phyloP scores from a whole-genome alignment of 2,888 invertebrate genomes.

The Pseudoips prasinana region DNA sequence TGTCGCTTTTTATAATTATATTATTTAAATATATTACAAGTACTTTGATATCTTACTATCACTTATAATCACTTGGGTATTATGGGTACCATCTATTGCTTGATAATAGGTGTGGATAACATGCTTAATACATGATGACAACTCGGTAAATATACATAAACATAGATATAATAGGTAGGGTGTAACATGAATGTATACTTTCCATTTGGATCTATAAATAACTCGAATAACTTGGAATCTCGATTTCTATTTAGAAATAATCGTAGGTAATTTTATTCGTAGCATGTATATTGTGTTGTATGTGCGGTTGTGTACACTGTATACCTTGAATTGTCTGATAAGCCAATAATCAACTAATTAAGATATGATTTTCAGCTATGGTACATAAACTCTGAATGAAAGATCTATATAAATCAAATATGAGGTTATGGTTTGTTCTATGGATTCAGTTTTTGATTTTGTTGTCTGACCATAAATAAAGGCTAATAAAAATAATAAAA shows the following conservation, averaged over 20 bases:
- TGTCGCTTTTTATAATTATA: slow-evolving; percentile 32
- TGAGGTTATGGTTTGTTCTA: too few relatives aligned
- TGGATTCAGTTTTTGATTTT: too few relatives aligned
- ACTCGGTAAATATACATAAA: slow-evolving; percentile 1
- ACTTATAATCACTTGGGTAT: slow-evolving; percentile 19
- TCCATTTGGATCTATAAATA: slow-evolving; percentile 1
- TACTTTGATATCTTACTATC: slow-evolving; percentile 1
- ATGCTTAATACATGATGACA: slow-evolving; percentile 19
- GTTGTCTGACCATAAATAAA: too few relatives aligned
- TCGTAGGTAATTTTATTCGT: slow-evolving; percentile 27
- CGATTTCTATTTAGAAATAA: slow-evolving; percentile 10
- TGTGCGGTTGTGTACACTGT: slow-evolving; percentile 14
- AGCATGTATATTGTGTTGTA: slow-evolving; percentile 38
- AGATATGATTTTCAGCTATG: too few relatives aligned
- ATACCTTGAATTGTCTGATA: not conserved
- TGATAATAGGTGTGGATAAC: slow-evolving; percentile 15
- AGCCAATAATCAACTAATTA: too few relatives aligned
- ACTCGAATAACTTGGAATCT: slow-evolving; percentile 15
- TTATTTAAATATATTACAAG: not conserved
- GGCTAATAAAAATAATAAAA: too few relatives aligned
- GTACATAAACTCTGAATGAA: too few relatives aligned
- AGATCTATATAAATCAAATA: too few relatives aligned
- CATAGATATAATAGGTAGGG: slow-evolving; percentile 23
- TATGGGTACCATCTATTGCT: slow-evolving; percentile 28
- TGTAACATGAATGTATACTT: slow-evolving; percentile 24